Evolutionary conservation across 2,888 invertebrate species (phyloP).

Genomic region (Cephonodes hylas): DNA sequence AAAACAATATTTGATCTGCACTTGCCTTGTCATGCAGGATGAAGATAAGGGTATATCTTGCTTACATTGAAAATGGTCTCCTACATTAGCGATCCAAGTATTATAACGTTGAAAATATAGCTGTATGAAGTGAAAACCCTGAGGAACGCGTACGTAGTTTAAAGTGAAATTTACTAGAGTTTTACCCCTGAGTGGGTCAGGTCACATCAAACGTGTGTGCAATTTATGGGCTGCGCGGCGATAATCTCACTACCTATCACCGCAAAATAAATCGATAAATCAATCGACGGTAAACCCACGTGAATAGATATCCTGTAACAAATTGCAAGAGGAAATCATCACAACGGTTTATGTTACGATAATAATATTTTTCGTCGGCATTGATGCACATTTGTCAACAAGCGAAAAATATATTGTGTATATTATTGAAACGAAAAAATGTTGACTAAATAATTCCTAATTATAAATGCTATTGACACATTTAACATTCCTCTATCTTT

Average conservation of each 20-base stretch:
- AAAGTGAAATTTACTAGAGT: background rate
- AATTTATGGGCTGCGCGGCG: background rate
- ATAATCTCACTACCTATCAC: conserved; percentile 4
- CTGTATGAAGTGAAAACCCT: background rate
- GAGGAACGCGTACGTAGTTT: background rate
- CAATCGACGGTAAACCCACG: background rate
- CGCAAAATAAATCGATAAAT: background rate
- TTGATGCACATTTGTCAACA: too few relatives aligned
- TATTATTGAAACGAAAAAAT: too few relatives aligned
- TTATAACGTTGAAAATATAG: background rate
- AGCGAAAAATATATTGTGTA: too few relatives aligned
- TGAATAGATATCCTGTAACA: background rate
- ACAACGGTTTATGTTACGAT: background rate
- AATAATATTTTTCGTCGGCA: background rate
- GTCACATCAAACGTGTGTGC: background rate
- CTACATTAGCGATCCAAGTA: background rate
- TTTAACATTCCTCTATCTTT: too few relatives aligned
- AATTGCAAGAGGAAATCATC: background rate
- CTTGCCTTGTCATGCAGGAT: background rate
- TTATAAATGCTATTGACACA: too few relatives aligned
- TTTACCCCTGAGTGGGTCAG: background rate
- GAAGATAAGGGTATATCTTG: background rate
- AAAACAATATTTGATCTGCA: conserved; percentile 3
- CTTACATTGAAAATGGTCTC: background rate
- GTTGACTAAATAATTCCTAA: too few relatives aligned